Conservation (phyloP, 2,797 vertebrate genomes). For the Parotocinclus haroldoi region DNA sequence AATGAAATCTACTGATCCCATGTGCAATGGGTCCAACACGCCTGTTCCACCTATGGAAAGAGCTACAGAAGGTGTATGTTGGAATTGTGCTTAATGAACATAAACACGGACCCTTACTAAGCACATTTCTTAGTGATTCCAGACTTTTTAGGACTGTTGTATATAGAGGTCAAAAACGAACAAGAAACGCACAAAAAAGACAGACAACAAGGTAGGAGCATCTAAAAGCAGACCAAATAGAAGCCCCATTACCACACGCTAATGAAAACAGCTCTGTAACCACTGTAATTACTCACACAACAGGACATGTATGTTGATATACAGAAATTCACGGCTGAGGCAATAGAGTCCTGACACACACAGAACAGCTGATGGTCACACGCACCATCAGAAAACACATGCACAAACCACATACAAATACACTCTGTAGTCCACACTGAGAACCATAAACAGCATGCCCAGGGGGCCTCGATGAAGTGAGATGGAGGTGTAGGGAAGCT, state of each 20-base stretch:
- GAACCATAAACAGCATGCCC: constrained; percentile 19
- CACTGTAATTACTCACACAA: neutral
- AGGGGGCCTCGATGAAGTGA: constrained; percentile 18
- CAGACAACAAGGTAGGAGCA: constrained; percentile 28
- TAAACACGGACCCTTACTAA: too few species aligned
- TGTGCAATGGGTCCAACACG: too few species aligned
- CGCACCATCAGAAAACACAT: constrained; percentile 9
- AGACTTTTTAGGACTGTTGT: too few species aligned
- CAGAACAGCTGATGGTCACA: constrained; percentile 9
- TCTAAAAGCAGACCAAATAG: constrained; percentile 47
- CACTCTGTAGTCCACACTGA: constrained; percentile 25
- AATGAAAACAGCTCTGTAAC: constrained; percentile 17
- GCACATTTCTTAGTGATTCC: too few species aligned
- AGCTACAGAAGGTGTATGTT: too few species aligned
- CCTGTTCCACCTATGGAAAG: too few species aligned
- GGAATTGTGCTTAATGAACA: too few species aligned
- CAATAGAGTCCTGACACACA: constrained; percentile 6
- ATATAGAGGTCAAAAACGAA: too few species aligned
- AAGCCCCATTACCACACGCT: constrained; percentile 20
- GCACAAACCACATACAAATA: neutral
- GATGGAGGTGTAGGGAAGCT: neutral
- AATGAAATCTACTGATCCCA: too few species aligned
- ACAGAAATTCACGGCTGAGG: neutral
- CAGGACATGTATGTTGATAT: neutral
- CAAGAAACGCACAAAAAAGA: constrained; percentile 5